Percentiles rank a stretch among this genome's conserved stretches.
Conservation (phyloP, 2,113 vertebrate species). For the Apus apus region DNA sequence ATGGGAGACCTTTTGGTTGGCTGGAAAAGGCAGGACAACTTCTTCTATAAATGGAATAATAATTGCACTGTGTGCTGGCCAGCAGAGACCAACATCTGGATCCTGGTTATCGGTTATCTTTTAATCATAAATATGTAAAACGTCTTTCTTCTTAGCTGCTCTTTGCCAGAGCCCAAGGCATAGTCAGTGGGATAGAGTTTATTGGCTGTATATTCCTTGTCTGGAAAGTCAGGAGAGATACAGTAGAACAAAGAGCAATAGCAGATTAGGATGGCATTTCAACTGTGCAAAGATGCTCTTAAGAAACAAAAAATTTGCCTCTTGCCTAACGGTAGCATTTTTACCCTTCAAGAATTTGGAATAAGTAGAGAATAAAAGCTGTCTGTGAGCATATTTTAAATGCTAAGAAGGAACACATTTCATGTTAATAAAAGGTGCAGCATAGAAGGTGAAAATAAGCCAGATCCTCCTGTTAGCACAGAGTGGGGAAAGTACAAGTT, state of each 20-base stretch:
- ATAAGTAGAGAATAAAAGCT: background rate
- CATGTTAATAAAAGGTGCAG: background rate
- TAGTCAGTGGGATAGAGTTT: background rate
- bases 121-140: conserved; percentile 21
- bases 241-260: background rate
- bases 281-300: background rate
- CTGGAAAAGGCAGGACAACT: conserved; percentile 25
- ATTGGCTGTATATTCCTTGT: background rate
- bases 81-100: conserved; percentile 46
- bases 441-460: background rate
- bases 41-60: conserved; percentile 59
- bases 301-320: background rate
- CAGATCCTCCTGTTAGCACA: background rate
- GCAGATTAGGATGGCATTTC: background rate
- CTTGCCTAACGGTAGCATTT: background rate
- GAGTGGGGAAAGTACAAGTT: background rate
- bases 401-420: background rate
- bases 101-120: conserved; percentile 48
- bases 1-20: conserved; percentile 20
- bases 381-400: background rate
- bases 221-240: background rate
- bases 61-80: conserved; percentile 15
- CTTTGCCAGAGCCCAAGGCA: background rate
- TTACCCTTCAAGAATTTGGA: background rate
- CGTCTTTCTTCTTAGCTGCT: background rate